phyloP scores from a whole-genome alignment of 2,797 vertebrate species.

The Geotrypetes seraphini region DNA sequence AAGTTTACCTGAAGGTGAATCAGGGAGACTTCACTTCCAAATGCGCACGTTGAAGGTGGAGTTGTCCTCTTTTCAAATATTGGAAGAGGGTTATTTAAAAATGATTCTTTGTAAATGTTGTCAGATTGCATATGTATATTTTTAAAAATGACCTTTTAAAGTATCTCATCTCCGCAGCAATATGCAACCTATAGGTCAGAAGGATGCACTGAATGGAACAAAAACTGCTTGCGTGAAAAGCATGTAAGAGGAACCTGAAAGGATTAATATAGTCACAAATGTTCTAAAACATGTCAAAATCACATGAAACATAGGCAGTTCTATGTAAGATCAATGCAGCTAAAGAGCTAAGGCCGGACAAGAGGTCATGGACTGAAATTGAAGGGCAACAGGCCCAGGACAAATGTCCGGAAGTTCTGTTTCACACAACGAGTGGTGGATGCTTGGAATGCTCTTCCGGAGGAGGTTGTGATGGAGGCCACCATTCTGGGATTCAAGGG shows the following conservation, averaged over 20 bases:
- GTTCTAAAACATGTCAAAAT: conserved; percentile 65
- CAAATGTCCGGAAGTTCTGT: too few relatives aligned
- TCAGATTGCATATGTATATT: too few relatives aligned
- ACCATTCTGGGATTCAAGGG: too few relatives aligned
- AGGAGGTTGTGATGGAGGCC: too few relatives aligned
- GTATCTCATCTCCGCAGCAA: neutral
- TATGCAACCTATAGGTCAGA: neutral
- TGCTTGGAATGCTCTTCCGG: too few relatives aligned
- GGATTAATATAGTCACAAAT: conserved; percentile 55
- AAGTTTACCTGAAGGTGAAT: conserved; percentile 36
- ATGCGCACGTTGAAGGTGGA: conserved; percentile 15
- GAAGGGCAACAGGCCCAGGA: too few relatives aligned
- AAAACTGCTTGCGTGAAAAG: conserved; percentile 37
- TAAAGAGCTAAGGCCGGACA: too few relatives aligned
- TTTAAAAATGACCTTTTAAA: neutral
- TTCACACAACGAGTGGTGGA: too few relatives aligned
- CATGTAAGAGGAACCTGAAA: conserved; percentile 58
- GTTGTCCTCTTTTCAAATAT: conserved; percentile 15
- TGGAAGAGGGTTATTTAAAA: too few relatives aligned
- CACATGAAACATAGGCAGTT: conserved; percentile 58
- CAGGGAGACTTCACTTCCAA: conserved; percentile 14
- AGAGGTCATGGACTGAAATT: too few relatives aligned
- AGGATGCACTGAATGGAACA: conserved; percentile 5
- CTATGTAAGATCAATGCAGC: conserved; percentile 58
- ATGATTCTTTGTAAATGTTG: too few relatives aligned